phyloP scores from a whole-genome alignment of 2,113 vertebrate species.

The Antennarius striatus region DNA sequence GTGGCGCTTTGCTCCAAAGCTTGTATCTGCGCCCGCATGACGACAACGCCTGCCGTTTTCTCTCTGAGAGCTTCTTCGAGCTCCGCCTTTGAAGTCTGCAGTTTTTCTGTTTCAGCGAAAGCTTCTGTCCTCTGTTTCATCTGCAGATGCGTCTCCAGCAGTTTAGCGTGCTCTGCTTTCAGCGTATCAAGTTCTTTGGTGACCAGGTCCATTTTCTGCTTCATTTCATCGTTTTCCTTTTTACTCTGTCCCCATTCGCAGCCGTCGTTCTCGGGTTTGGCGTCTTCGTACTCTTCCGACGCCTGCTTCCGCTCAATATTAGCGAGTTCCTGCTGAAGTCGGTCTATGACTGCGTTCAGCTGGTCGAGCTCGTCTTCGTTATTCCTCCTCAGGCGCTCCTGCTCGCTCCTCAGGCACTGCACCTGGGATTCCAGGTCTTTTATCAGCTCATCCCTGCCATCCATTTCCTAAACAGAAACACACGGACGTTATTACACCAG shows the following conservation, averaged over 20 bases:
- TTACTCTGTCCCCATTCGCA: constrained; percentile 55
- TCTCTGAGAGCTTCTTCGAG: constrained; percentile 69
- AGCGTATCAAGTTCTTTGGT: constrained; percentile 78
- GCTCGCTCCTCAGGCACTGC: constrained; percentile 88
- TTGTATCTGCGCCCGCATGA: constrained; percentile 74
- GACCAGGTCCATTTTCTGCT: constrained; percentile 78
- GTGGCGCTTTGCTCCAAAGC: constrained; percentile 79
- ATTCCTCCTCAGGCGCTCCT: constrained; percentile 85
- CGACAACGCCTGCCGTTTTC: constrained; percentile 69
- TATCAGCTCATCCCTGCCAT: constrained; percentile 85
- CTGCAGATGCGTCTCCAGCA: constrained; percentile 58
- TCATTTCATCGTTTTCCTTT: constrained; percentile 81
- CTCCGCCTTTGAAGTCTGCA: constrained; percentile 39
- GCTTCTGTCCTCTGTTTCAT: constrained; percentile 57
- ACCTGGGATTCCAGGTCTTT: constrained; percentile 87
- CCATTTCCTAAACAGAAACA: constrained; percentile 78
- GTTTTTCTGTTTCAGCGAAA: constrained; percentile 41
- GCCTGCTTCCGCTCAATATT: constrained; percentile 83
- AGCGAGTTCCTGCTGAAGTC: constrained; percentile 90
- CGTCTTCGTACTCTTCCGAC: constrained; percentile 74
- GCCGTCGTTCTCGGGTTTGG: constrained; percentile 68
- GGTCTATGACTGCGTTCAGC: constrained; percentile 92
- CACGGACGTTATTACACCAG: background rate
- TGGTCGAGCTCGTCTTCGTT: constrained; percentile 89
- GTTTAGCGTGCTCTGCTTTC: constrained; percentile 69